Percentiles rank a stretch among this genome's conserved stretches.
These are phyloP conservation scores for Brachyopa scutellaris DNA, from an alignment of 2,888 invertebrate species.

Conservation along the genomic window DNA sequence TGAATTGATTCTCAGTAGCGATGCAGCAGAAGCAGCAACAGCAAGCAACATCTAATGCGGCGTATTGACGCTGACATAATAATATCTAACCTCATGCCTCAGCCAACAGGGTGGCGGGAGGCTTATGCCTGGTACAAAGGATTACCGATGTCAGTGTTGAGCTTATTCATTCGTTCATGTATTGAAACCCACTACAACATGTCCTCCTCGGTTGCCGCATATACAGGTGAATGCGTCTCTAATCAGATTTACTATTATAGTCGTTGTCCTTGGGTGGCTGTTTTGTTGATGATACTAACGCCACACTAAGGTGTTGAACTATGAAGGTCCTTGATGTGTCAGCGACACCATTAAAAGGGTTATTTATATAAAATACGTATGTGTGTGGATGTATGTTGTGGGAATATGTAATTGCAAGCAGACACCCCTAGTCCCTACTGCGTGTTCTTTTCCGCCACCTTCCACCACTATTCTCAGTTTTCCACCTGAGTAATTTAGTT, in stretches of 20 bases:
- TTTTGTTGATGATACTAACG: constrained; percentile 51
- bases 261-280: constrained; percentile 44
- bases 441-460: neutral
- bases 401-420: too few species aligned
- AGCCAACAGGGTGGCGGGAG: too few species aligned
- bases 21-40: constrained; percentile 2
- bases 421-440: neutral
- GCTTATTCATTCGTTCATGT: constrained; percentile 46
- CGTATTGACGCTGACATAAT: constrained; percentile 53
- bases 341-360: constrained; percentile 64
- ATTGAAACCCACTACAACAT: constrained; percentile 33
- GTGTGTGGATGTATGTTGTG: too few species aligned
- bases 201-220: constrained; percentile 34
- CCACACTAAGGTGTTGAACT: constrained; percentile 56
- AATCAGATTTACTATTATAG: constrained; percentile 52
- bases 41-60: constrained; percentile 1
- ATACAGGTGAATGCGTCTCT: constrained; percentile 68
- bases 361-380: too few species aligned
- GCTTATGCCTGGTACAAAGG: too few species aligned
- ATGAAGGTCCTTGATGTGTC: constrained; percentile 63
- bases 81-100: too few species aligned
- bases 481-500: constrained; percentile 22
- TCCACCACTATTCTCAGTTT: constrained; percentile 12
- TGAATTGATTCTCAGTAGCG: constrained; percentile 49
- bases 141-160: constrained; percentile 32